Base-by-base conservation (phyloP, 2,797 vertebrate genomes). In the Neosalanx taihuensis region DNA sequence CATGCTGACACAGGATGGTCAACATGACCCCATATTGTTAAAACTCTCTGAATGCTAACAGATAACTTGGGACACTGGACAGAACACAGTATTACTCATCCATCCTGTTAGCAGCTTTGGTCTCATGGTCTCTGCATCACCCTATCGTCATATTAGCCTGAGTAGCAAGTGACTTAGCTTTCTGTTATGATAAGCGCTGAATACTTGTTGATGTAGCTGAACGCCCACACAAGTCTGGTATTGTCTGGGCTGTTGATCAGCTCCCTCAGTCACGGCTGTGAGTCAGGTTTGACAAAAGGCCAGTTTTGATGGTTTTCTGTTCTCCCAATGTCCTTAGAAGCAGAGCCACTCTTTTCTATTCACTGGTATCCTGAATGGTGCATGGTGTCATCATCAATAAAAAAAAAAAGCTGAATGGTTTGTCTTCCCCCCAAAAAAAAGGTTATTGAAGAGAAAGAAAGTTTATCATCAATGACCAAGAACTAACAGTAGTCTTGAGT, bases 111-210 rank as follows among this genome's bases (percentile, higher is more conserved):
- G 67, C 70, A 33, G 26, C 26, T 17, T n/a, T 23, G 68, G 67
- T 66, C 35, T 61, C 79, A 70, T 64, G 69, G 74, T 79, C 57
- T 70, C 1, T 70, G 76, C 70, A 67, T 87, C 29, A 1, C 17
- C 67, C 64, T 74, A 37, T 72, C n/a, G 51, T 17, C 18, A 17
- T 56, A 17, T 56, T 17, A 56, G 18, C 15, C 10, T 17, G 18
- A 56, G 1, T 17, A 76, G 64, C 46, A 66, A 61, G 79, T 73
- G 79, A 84, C 70, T 85, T 71, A 79, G 75, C 78, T 67, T 69
- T 70, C 65, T 53, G 9, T 13, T 58, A 63, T 70, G 31, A 33
- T 61, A 29, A 41, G 64, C 29, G 18, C 31, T 75, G 51, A 83
- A 75, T 59, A 56, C 70, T 23, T 72, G 62, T 74, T 60, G 79